Evolutionary conservation across 2,113 vertebrate genomes (phyloP), one percentile per base, ranked within the genome.

Genomic region (Heloderma charlesbogerti): DNA sequence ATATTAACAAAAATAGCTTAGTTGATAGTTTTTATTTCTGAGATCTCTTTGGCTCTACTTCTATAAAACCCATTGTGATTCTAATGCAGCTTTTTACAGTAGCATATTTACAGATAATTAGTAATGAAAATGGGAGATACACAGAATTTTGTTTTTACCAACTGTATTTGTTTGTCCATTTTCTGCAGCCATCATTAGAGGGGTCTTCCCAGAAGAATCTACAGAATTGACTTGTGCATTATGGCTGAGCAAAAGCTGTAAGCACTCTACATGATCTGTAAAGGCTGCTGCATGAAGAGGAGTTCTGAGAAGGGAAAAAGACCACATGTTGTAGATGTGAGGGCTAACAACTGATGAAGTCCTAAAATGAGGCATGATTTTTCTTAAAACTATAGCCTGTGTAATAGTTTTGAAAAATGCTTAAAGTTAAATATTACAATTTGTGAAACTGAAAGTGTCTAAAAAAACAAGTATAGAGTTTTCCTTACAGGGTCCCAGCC

Each of bases 141-240:
- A 88, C 67, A 86, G 88, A 91, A 22, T 4, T 84, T 91, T 93
- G 79, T 96, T 84, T 95, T 98, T 99, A 99, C 99, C 99, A 91
- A 99, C 99, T 93, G 99, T 98, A 79, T 99, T 99, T 0, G 99
- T 99, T 93, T 99, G 99, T 88, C 99, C 99, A 29, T 99, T 99
- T 96, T 99, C 98, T 78, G 99, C 99, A 54, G 99, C 98, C 99
- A 99, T 99, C 99, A 99, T 99, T 88, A 99, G 98, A 48, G 99
- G 98, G 10, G 99, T 99, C 94, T 99, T 99, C 91, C 99, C 99
- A 87, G 98, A 98, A 84, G 97, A 96, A 92, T 99, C 99, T 15
- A 98, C 96, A 88, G 97, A 96, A 85, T 99, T 99, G 90, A 99
- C 99, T 96, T 99, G 99, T 95, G 99, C 98, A 25, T 98, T 99